Evolutionary conservation across 2,113 vertebrate species (phyloP), one percentile per base, ranked within the genome.

Genomic region (Mixornis gularis): DNA sequence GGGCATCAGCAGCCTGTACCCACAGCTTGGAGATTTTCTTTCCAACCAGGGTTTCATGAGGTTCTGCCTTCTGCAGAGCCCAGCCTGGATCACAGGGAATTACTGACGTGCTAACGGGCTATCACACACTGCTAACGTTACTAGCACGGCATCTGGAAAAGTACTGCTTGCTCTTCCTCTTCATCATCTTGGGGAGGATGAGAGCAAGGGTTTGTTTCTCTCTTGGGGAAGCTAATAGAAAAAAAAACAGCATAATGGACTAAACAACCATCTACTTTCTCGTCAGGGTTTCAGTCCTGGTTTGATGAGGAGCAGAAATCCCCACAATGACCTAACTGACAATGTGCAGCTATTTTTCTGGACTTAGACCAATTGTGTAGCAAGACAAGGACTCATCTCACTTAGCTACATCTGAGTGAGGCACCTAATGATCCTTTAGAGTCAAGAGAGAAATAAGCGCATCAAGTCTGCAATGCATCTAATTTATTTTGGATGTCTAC

Each of bases 401-500:
- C 93, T 95, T 87, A 77, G 94, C 52, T 91, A 92, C 70, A 91
- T 87, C 68, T 89, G 46, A 96, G 74, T 65, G 91, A 92, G 70
- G 71, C 87, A 90, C 74, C 94, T 93, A 96, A 95, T 91, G 95
- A 96, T 94, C 88, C 90, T 95, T 94, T 59, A 82, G 82, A 96
- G 79, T 94, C 76, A 87, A 82, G 82, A 90, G 85, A 95, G 92
- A 91, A 96, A 92, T 55, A 95, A 82, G 90, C 48, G 27, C 87
- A 95, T 96, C 92, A 94, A 94, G 71, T 73, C 93, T 92, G 94
- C 92, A 95, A 95, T 56, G 92, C 87, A 94, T 91, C 93, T 95
- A 92, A 94, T 95, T 95, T 92, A 92, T 96, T 96, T 90, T 94
- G 92, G 85, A 95, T 87, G 85, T 91, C 93, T 95, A 94, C 95